A percentile compares a stretch with the other conserved stretches of the same genome.
Evolutionary conservation across 1,140 invertebrate genomes (phyloP).

Genomic region (Bombus soroeensis): DNA sequence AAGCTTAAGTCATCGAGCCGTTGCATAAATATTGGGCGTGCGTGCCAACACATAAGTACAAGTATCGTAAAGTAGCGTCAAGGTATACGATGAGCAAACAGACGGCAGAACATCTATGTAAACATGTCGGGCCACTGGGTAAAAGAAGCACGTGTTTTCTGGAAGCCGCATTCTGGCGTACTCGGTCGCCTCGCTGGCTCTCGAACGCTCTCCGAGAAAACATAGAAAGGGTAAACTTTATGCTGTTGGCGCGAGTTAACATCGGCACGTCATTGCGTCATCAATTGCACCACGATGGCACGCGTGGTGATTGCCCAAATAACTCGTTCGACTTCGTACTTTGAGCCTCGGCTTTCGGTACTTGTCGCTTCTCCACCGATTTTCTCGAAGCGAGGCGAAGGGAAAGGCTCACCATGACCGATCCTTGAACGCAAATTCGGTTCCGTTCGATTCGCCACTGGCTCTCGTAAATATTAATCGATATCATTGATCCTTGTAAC

Average conservation of each 20-base stretch:
- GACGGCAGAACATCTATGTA: conserved; percentile 62
- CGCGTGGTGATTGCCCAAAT: background rate
- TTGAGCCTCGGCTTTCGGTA: background rate
- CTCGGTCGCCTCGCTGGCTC: background rate
- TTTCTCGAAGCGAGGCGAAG: too few species aligned
- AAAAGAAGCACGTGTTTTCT: conserved; percentile 61
- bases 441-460: too few species aligned
- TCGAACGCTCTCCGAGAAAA: conserved; percentile 15
- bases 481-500: too few species aligned
- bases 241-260: conserved; percentile 28
- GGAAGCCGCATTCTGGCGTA: conserved; percentile 12
- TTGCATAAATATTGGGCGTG: conserved; percentile 56
- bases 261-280: conserved; percentile 8
- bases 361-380: too few species aligned
- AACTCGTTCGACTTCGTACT: background rate
- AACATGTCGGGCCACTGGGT: conserved; percentile 57
- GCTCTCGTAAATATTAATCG: too few species aligned
- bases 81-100: conserved; percentile 58
- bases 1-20: conserved; percentile 5
- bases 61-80: conserved; percentile 56
- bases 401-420: too few species aligned
- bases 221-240: background rate
- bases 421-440: too few species aligned
- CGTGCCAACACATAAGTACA: conserved; percentile 23
- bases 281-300: conserved; percentile 23